Conservation (phyloP, 2,113 vertebrate species). For the Myiagra hebetior region DNA sequence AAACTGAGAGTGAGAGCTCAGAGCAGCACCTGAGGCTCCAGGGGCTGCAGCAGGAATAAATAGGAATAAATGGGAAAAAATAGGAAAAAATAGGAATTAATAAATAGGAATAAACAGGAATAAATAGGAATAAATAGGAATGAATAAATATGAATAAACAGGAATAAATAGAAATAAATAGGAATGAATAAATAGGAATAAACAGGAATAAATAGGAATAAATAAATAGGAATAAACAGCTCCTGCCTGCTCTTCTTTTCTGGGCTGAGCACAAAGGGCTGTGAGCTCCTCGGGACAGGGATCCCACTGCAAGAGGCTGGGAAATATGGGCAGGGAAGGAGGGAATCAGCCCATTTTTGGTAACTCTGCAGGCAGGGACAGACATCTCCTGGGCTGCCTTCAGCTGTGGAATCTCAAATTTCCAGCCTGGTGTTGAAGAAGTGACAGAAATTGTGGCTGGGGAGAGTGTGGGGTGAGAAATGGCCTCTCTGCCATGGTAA, state of each 20-base stretch:
- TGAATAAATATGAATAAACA: background rate
- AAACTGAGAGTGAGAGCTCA: background rate
- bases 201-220: background rate
- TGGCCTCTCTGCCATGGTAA: background rate
- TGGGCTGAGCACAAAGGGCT: background rate
- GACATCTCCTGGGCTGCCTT: background rate
- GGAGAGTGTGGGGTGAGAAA: background rate
- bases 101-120: background rate
- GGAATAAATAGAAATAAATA: background rate
- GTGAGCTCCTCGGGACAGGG: background rate
- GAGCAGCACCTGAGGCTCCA: background rate
- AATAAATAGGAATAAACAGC: background rate
- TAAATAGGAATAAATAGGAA: background rate
- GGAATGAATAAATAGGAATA: background rate
- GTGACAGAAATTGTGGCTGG: background rate
- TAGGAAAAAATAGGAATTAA: background rate
- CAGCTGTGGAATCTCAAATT: background rate
- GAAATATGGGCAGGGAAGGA: background rate
- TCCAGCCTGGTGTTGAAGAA: fast-evolving
- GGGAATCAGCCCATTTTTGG: background rate
- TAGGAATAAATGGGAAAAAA: no score
- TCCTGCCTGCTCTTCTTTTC: background rate
- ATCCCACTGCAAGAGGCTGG: background rate
- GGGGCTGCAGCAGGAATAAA: background rate
- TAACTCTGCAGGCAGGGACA: background rate